Evolutionary conservation across 1,140 invertebrate genomes (phyloP).

Genomic region (Ceratina australensis): DNA sequence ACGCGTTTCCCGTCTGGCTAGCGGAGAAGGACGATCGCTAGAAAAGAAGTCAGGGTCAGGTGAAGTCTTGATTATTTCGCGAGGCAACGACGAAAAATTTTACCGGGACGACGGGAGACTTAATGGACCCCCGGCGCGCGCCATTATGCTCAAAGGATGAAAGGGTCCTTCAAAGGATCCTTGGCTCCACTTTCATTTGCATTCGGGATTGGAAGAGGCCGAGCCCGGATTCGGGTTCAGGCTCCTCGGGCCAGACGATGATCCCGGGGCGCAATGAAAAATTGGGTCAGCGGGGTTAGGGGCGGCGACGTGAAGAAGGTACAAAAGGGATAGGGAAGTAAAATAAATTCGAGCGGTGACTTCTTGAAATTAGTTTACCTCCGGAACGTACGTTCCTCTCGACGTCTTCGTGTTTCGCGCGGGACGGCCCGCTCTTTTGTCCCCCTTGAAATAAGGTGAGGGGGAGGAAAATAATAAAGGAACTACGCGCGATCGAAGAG

Average conservation of each 20-base stretch:
- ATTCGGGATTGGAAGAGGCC: slow-evolving; percentile 63
- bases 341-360: slow-evolving; percentile 21
- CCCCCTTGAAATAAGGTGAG: slow-evolving; percentile 33
- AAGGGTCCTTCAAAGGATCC: slow-evolving; percentile 65
- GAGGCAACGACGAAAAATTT: slow-evolving; percentile 55
- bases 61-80: slow-evolving; percentile 53
- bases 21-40: background rate
- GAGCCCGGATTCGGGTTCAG: background rate
- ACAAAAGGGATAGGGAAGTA: slow-evolving; percentile 28
- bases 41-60: slow-evolving; percentile 24
- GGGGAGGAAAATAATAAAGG: slow-evolving; percentile 64
- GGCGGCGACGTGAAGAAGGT: too few species aligned
- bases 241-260: slow-evolving; percentile 30
- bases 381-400: slow-evolving; percentile 64
- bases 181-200: slow-evolving; percentile 62
- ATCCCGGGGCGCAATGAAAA: slow-evolving; percentile 28
- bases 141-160: slow-evolving; percentile 61
- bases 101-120: slow-evolving; percentile 37
- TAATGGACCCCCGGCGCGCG: slow-evolving; percentile 57
- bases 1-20: slow-evolving; percentile 20
- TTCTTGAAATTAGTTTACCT: slow-evolving; percentile 67
- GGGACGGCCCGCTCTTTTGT: slow-evolving; percentile 46
- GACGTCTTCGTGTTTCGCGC: slow-evolving; percentile 54
- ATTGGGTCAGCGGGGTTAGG: slow-evolving; percentile 55
- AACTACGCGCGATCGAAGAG: slow-evolving; percentile 42